Evolutionary conservation across 1,140 invertebrate species (phyloP), one percentile per base, ranked within the genome.

Genomic region (Coelopa frigida): DNA sequence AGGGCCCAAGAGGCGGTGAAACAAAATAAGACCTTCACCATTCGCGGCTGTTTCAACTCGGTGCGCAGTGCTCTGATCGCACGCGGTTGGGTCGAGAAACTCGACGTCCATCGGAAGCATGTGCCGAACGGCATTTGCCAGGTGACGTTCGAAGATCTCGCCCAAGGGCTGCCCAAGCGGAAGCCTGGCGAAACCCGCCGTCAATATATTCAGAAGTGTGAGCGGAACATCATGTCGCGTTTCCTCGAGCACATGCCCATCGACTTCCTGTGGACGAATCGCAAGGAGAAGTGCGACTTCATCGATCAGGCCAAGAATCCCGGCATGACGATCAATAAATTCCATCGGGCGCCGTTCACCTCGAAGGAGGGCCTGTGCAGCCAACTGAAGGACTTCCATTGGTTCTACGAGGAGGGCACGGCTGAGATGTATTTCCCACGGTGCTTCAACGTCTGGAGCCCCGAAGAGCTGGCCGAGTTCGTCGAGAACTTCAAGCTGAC

Each of bases 401-500:
- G 91, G 89, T 89, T 83, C 62, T 85, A 80, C 52, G 87, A 94
- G 58, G 81, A 84, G 22, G 84, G 83, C 15, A 78, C 88, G 21
- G 81, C 89, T 0, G 75, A 85, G 48, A 83, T 83, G 3, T 83
- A 85, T 46, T 93, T 90, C 64, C 92, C 90, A 0, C 76, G 92
- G 26, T 91, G 88, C 57, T 94, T 90, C 68, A 87, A 90, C 47
- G 78, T 89, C 24, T 85, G 83, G 60, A 83, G 84, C 68, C 82
- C 83, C 8, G 91, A 94, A 55, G 92, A 94, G 58, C 79, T 91
- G 59, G 78, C 81, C 50, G 84, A 89, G 47, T 95, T 95, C 59
- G 77, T 91, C 35, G 87, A 94, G 50, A 89, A 95, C 68, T 96
- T 87, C 59, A 82, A 89, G 57, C 72, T 90, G 29, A 93, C 89